Percentiles rank a stretch among this genome's conserved stretches.
These are phyloP conservation scores for Monoplex corrugatus DNA, from an alignment of 2,888 invertebrate species.

Conservation along the genomic window DNA sequence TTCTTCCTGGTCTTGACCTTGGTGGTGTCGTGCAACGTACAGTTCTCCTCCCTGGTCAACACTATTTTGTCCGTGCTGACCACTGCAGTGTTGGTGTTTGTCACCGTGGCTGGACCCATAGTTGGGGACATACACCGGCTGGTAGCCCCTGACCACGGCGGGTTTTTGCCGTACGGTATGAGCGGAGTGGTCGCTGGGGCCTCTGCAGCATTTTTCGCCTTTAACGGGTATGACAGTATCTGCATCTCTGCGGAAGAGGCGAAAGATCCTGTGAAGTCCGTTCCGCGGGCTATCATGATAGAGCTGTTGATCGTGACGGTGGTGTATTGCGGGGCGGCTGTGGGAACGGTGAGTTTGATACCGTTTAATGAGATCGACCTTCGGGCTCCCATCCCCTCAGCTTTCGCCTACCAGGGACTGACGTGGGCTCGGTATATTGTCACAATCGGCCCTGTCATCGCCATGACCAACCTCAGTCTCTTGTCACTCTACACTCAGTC, in stretches of 20 bases:
- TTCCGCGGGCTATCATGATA: conserved; percentile 79
- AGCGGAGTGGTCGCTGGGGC: conserved; percentile 80
- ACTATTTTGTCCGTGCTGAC: conserved; percentile 78
- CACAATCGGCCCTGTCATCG: conserved; percentile 74
- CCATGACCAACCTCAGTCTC: conserved; percentile 81
- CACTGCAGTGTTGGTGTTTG: conserved; percentile 78
- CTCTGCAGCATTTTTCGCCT: conserved; percentile 82
- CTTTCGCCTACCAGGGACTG: conserved; percentile 70
- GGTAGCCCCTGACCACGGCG: conserved; percentile 83
- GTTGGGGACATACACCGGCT: conserved; percentile 92
- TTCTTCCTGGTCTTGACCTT: conserved; percentile 73
- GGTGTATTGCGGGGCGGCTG: conserved; percentile 71
- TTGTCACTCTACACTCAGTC: conserved; percentile 93
- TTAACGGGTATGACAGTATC: conserved; percentile 81
- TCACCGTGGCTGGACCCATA: conserved; percentile 87
- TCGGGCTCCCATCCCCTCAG: conserved; percentile 75
- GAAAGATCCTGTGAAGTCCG: conserved; percentile 77
- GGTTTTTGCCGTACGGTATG: conserved; percentile 76
- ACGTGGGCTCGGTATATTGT: conserved; percentile 75
- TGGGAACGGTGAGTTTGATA: conserved; percentile 71
- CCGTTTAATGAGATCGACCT: conserved; percentile 72
- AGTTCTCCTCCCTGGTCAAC: conserved; percentile 80
- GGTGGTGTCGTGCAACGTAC: conserved; percentile 75
- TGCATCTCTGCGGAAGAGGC: conserved; percentile 82
- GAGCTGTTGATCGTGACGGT: conserved; percentile 70